These are phyloP conservation scores for Electrophaes corylata DNA, from an alignment of 2,888 invertebrate species.

Conservation along the genomic window DNA sequence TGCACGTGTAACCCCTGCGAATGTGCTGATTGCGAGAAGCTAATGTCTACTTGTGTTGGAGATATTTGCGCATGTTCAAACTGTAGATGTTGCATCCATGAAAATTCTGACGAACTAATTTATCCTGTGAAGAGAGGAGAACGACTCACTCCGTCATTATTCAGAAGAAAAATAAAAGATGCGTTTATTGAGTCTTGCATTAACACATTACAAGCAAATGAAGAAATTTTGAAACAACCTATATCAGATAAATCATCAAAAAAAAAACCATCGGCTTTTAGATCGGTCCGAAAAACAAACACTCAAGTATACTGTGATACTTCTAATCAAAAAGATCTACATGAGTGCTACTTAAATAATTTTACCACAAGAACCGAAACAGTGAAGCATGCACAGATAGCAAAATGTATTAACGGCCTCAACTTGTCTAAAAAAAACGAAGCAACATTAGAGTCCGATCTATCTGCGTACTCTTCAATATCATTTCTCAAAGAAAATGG, in stretches of 20 bases:
- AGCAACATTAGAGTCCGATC: slow-evolving; percentile 17
- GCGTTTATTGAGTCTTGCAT: slow-evolving; percentile 21
- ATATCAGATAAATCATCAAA: background rate
- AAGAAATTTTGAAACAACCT: slow-evolving; percentile 15
- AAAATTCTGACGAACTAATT: slow-evolving; percentile 17
- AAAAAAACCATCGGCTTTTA: slow-evolving; percentile 7
- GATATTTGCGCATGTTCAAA: slow-evolving; percentile 11
- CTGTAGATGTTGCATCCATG: slow-evolving; percentile 10
- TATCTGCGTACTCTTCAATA: slow-evolving; percentile 31
- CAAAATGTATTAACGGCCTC: slow-evolving; percentile 7
- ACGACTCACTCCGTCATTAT: slow-evolving; percentile 19
- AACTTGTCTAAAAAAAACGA: slow-evolving; percentile 7
- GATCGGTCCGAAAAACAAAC: background rate
- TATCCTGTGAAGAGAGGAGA: slow-evolving; percentile 29
- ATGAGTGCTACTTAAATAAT: background rate
- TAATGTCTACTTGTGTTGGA: slow-evolving; percentile 13
- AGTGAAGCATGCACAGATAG: slow-evolving; percentile 2
- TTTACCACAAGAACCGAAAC: slow-evolving; percentile 7
- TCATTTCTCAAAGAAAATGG: slow-evolving; percentile 25
- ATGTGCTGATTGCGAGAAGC: slow-evolving; percentile 35
- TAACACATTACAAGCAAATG: slow-evolving; percentile 16
- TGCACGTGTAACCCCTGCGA: slow-evolving; percentile 37
- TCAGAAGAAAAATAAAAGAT: slow-evolving; percentile 16
- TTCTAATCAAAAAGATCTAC: background rate
- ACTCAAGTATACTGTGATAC: background rate